phyloP scores from a whole-genome alignment of 1,140 invertebrate species.

The Caenorhabditis briggsae region DNA sequence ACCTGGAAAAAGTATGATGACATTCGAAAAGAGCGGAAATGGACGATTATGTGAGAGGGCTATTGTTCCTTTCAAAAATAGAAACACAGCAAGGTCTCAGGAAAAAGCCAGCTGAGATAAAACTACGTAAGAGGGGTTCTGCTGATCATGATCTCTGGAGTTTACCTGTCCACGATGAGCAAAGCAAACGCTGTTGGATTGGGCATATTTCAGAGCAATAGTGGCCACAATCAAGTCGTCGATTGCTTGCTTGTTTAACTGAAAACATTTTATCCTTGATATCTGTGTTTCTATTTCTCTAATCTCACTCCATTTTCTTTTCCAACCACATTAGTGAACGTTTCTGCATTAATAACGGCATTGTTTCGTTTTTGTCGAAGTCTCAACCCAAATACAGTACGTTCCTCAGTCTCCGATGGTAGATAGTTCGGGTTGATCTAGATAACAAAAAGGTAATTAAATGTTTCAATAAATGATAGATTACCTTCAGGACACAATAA shows the following conservation, averaged over 20 bases:
- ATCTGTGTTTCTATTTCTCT: neutral
- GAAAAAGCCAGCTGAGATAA: neutral
- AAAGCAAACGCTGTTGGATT: conserved; percentile 96
- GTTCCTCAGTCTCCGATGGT: conserved; percentile 86
- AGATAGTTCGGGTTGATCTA: conserved; percentile 90
- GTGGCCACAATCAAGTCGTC: conserved; percentile 94
- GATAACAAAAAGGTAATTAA: conserved; percentile 34
- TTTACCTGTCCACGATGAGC: conserved; percentile 87
- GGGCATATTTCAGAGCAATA: conserved; percentile 96
- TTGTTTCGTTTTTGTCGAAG: conserved; percentile 93
- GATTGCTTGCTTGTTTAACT: conserved; percentile 85
- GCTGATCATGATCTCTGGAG: neutral
- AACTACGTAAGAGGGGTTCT: neutral
- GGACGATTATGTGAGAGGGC: neutral
- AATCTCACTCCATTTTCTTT: conserved; percentile 81
- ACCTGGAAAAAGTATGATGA: conserved; percentile 80
- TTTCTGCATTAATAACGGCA: conserved; percentile 85
- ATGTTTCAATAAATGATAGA: neutral
- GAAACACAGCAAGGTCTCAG: neutral
- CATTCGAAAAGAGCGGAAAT: conserved; percentile 9
- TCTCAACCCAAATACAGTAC: conserved; percentile 90
- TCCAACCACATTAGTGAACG: conserved; percentile 89
- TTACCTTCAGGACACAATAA: conserved; percentile 89
- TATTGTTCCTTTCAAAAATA: neutral
- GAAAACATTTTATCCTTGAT: conserved; percentile 52